Percentiles rank a stretch among this genome's conserved stretches.
These are phyloP conservation scores for Lydus trimaculatus DNA, from an alignment of 2,888 invertebrate genomes.

Conservation along the genomic window DNA sequence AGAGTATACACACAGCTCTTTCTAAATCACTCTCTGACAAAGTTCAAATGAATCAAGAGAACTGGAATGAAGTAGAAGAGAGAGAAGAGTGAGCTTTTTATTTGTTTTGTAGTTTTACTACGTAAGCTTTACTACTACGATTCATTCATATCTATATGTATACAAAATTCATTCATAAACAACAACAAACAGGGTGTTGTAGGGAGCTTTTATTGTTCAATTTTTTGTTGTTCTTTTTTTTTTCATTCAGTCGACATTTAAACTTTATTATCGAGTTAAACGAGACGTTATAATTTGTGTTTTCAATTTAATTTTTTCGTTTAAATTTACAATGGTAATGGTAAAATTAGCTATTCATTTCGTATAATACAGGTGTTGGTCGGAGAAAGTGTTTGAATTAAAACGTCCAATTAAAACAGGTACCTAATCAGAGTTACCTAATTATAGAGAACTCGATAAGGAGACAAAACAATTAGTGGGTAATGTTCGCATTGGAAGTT, in stretches of 20 bases:
- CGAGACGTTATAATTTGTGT: conserved; percentile 39
- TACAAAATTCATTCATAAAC: conserved; percentile 50
- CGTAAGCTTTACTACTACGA: conserved; percentile 56
- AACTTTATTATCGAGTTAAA: conserved; percentile 45
- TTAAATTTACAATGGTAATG: no score
- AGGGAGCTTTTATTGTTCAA: conserved; percentile 34
- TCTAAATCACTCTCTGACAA: conserved; percentile 33
- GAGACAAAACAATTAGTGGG: no score
- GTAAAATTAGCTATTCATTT: no score
- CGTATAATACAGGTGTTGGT: no score
- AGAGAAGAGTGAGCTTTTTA: conserved; percentile 52
- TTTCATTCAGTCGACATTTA: conserved; percentile 27
- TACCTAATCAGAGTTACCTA: no score
- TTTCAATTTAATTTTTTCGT: conserved; percentile 19
- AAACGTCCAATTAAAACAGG: no score
- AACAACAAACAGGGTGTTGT: conserved; percentile 13
- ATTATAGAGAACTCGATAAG: no score
- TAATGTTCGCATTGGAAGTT: no score
- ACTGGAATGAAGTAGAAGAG: conserved; percentile 51
- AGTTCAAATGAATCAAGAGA: conserved; percentile 41
- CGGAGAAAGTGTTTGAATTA: no score
- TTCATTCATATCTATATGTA: conserved; percentile 59
- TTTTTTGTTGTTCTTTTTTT: conserved; percentile 39
- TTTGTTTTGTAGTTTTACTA: conserved; percentile 62
- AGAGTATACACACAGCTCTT: conserved; percentile 11